These are phyloP conservation scores for Aphidius gifuensis DNA, from an alignment of 1,140 invertebrate genomes.

Conservation along the genomic window DNA sequence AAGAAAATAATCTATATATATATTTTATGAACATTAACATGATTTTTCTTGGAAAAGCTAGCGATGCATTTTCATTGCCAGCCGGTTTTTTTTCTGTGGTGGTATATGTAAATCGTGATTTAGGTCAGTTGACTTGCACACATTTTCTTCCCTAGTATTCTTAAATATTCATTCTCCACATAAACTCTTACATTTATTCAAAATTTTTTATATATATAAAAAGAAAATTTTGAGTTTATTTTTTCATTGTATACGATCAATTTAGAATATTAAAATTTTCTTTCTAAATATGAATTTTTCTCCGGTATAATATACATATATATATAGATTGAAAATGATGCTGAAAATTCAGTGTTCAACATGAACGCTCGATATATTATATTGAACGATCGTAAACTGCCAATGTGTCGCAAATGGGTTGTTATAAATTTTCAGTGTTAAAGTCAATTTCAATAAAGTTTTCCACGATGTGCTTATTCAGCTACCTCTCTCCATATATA, in stretches of 20 bases:
- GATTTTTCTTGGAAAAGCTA: constrained; percentile 42
- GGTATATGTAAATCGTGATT: constrained; percentile 35
- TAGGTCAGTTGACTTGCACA: constrained; percentile 34
- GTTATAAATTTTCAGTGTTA: constrained; percentile 26
- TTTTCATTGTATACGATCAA: no score
- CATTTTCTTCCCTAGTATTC: constrained; percentile 22
- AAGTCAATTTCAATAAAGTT: constrained; percentile 34
- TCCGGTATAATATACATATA: no score
- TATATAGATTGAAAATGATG: neutral
- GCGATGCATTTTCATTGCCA: constrained; percentile 47
- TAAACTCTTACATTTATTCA: constrained; percentile 3
- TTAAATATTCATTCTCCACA: constrained; percentile 20
- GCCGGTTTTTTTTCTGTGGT: constrained; percentile 50
- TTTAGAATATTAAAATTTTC: no score
- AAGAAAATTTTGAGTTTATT: no score
- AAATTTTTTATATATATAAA: no score
- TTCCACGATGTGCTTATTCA: neutral
- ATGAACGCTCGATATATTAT: neutral
- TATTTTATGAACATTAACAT: constrained; percentile 26
- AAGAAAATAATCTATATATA: neutral
- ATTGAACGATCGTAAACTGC: constrained; percentile 2
- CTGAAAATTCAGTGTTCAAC: neutral
- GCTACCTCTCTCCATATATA: neutral
- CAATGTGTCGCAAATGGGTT: neutral
- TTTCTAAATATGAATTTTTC: no score